Base-by-base conservation (phyloP, 2,113 vertebrate genomes). In the Notiomystis cincta region DNA sequence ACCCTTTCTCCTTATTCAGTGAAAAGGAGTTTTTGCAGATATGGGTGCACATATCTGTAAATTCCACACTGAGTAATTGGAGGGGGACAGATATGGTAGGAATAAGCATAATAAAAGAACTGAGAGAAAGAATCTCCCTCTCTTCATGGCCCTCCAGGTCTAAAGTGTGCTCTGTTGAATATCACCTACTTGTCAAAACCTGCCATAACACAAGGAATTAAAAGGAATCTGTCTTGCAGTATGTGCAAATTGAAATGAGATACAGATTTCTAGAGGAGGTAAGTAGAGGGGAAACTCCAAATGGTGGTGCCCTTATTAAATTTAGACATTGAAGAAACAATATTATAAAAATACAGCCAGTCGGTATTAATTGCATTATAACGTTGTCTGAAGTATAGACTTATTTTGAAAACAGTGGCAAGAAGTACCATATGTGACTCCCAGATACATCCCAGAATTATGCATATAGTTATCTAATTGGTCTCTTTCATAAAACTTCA, bases 101-200 rank as follows among this genome's bases (percentile, higher is more conserved):
- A 89, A 90, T 94, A 93, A 93, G 85, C 66, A 88, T 78, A 92
- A 94, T 80, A 95, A 93, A 95, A 90, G 79, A 78, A 88, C 0
- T 14, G 35, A 90, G 47, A 93, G 64, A 79, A 66, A 87, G 87
- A 69, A 30, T 90, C 44, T 75, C 83, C 45, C 33, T 66, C 89
- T 95, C 67, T 89, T 90, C 44, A 9, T 75, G 86, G 72, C 51
- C 72, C 48, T 89, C 30, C 64, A 95, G 91, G 80, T 92, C 86
- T 78, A 89, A 70, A 66, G 48, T 58, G 60, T 86, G 50, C 91
- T 82, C 67, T 87, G 85, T 60, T 91, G 86, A 94, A 35, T 82
- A 89, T 89, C 69, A 81, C 80, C 86, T 95, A 45, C 82, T 90
- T 30, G 44, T 92, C 90, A 81, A 91, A 94, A 89, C 72, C 35